These are phyloP conservation scores for Condylura cristata DNA, from an alignment of 2,113 vertebrate genomes.

Conservation along the genomic window DNA sequence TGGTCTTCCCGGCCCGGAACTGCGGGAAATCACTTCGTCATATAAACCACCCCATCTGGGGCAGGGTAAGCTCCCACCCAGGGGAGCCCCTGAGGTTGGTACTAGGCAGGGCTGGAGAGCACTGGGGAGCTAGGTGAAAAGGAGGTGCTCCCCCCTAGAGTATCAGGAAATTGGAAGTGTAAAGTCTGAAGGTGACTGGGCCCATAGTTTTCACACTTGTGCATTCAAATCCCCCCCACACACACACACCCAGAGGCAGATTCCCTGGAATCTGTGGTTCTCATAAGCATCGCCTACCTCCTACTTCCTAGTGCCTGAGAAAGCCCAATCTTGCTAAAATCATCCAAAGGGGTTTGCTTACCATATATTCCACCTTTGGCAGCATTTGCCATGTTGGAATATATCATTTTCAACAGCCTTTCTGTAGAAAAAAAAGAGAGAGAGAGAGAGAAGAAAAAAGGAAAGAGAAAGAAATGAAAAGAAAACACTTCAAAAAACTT, in stretches of 20 bases:
- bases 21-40: not conserved
- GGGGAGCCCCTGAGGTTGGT: not conserved
- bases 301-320: not conserved
- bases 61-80: not conserved
- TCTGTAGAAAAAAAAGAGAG: not conserved
- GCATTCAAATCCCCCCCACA: not conserved
- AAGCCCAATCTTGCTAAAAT: not conserved
- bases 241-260: too few relatives aligned
- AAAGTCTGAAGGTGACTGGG: not conserved
- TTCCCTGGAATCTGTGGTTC: not conserved
- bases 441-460: not conserved
- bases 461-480: not conserved
- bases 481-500: conserved; percentile 44
- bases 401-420: conserved; percentile 6
- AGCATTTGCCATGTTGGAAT: not conserved
- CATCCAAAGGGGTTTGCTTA: not conserved
- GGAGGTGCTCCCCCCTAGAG: not conserved
- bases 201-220: not conserved
- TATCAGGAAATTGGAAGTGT: fast-evolving
- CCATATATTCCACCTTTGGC: not conserved
- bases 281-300: not conserved
- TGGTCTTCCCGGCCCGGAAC: not conserved
- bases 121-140: fast-evolving
- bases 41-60: not conserved
- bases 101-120: too few relatives aligned